Evolutionary conservation across 2,113 vertebrate genomes (phyloP).

Genomic region (Etheostoma spectabile): DNA sequence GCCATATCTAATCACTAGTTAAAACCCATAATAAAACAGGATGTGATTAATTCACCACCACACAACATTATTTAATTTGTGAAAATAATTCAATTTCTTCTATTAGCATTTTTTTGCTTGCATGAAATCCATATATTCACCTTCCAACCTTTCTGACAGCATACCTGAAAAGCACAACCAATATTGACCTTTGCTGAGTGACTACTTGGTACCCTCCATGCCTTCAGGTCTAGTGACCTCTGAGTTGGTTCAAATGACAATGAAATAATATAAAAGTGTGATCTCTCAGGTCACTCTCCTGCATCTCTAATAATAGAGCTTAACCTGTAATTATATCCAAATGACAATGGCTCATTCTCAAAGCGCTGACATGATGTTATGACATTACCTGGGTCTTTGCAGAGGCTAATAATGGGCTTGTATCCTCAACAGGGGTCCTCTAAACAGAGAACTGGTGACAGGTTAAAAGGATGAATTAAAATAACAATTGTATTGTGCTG

Average conservation of each 20-base stretch:
- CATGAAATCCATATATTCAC: slow-evolving; percentile 1
- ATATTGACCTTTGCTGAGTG: slow-evolving; percentile 72
- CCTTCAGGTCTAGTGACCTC: slow-evolving; percentile 71
- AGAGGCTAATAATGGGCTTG: slow-evolving; percentile 26
- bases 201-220: slow-evolving; percentile 49
- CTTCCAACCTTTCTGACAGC: slow-evolving; percentile 14
- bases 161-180: slow-evolving; percentile 37
- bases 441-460: slow-evolving; percentile 30
- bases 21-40: neutral
- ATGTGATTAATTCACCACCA: too few species aligned
- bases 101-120: neutral
- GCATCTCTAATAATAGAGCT: slow-evolving; percentile 44
- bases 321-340: slow-evolving; percentile 72
- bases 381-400: slow-evolving; percentile 47
- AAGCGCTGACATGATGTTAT: slow-evolving; percentile 66
- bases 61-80: neutral
- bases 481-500: slow-evolving; percentile 3
- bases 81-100: neutral
- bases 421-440: slow-evolving; percentile 30
- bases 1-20: neutral
- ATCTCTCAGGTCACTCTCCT: slow-evolving; percentile 65
- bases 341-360: slow-evolving; percentile 75
- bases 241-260: slow-evolving; percentile 70
- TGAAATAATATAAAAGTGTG: slow-evolving; percentile 63
- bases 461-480: slow-evolving; percentile 20